Evolutionary conservation across 2,113 vertebrate species (phyloP).

Genomic region (pig (Sus scrofa)): T2T-Sscrofa CM000823.6:27929501-27930000

Average conservation of each 20-base stretch:
- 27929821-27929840: conserved; percentile 29
- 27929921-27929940: not conserved
- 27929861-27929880: conserved; percentile 47
- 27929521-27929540: not conserved
- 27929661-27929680: not conserved
- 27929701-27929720: not conserved
- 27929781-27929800: not conserved
- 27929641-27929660: not conserved
- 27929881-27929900: conserved; percentile 50
- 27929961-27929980: not conserved
- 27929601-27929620: not conserved
- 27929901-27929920: conserved; percentile 19
- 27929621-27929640: not conserved
- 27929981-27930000: not conserved
- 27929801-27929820: conserved; percentile 60
- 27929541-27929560: not conserved
- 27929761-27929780: not conserved
- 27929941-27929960: not conserved
- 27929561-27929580: not conserved
- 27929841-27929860: conserved; percentile 51
- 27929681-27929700: rapidly evolving
- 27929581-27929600: not conserved
- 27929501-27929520: not conserved
- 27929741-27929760: not conserved
- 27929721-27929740: rapidly evolving